These are phyloP conservation scores for Pangasius mekongensis DNA, from an alignment of 2,797 vertebrate species.

Conservation along the genomic window DNA sequence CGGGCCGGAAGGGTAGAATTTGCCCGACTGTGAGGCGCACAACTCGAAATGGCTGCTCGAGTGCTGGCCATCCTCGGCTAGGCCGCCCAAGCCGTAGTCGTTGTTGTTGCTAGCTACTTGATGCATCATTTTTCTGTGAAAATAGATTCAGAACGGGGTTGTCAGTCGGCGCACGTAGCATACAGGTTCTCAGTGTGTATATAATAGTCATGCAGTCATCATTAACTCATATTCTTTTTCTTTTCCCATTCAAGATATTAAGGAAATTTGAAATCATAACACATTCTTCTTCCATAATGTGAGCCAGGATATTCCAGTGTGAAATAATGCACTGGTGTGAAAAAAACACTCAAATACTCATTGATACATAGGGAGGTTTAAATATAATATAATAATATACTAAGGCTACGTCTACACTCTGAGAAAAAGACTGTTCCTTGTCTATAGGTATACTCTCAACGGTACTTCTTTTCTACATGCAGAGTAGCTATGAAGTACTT, in stretches of 20 bases:
- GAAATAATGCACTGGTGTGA: too few relatives aligned
- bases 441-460: neutral
- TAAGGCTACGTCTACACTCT: neutral
- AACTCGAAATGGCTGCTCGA: slow-evolving; percentile 91
- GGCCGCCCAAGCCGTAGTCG: slow-evolving; percentile 89
- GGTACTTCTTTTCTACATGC: neutral
- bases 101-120: slow-evolving; percentile 87
- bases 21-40: slow-evolving; percentile 87
- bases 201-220: neutral
- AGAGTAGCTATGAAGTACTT: neutral
- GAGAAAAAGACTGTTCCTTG: neutral
- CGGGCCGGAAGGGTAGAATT: slow-evolving; percentile 83
- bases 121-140: slow-evolving; percentile 95
- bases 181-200: neutral
- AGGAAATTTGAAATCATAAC: neutral
- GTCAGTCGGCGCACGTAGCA: neutral
- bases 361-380: neutral
- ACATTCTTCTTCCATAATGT: neutral
- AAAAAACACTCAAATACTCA: too few relatives aligned
- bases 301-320: neutral
- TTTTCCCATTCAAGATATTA: neutral
- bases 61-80: slow-evolving; percentile 89
- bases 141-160: neutral
- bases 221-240: neutral
- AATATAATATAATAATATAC: too few relatives aligned